Evolutionary conservation across 2,797 vertebrate genomes (phyloP).

Genomic region (Rhinatrema bivittatum): DNA sequence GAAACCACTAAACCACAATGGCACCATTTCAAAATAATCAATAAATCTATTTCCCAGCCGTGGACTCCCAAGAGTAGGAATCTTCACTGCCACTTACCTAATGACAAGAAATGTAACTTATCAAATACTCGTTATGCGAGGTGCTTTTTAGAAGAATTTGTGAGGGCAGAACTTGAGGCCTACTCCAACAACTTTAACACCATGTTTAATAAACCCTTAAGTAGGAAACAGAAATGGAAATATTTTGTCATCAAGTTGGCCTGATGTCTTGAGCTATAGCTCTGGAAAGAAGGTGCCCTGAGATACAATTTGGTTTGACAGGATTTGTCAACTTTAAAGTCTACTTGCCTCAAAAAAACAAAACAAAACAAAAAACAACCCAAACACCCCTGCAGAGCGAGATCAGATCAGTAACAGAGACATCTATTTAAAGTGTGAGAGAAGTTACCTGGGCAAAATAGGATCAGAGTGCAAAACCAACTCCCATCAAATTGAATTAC

Average conservation of each 20-base stretch:
- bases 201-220: background rate
- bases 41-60: no score
- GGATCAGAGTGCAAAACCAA: constrained; percentile 49
- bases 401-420: constrained; percentile 16
- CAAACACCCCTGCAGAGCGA: no score
- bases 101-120: no score
- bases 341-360: constrained; percentile 23
- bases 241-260: background rate
- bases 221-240: background rate
- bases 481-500: constrained; percentile 67
- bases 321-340: constrained; percentile 28
- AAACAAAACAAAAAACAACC: no score
- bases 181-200: no score
- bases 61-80: no score
- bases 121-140: no score
- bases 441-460: constrained; percentile 27
- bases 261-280: background rate
- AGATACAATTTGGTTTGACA: constrained; percentile 19
- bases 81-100: no score
- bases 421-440: constrained; percentile 19
- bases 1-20: no score
- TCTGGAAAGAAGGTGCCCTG: background rate
- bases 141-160: no score
- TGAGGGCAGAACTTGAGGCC: no score
- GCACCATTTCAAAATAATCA: no score